Conservation (phyloP, 1,140 invertebrate species). For the Rhysida immarginata region DNA sequence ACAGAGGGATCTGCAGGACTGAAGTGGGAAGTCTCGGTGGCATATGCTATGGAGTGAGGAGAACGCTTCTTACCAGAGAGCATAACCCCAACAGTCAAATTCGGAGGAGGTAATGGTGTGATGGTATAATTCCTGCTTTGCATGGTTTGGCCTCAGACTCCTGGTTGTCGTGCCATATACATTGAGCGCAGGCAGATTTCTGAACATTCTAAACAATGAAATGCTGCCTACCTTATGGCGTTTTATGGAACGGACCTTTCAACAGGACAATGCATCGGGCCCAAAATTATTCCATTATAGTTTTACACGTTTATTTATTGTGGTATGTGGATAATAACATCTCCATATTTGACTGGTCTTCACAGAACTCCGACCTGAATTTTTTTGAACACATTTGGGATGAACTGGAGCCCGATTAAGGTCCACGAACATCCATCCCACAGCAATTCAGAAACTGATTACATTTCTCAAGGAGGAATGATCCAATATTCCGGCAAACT, state of each 20-base stretch:
- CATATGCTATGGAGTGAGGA: too few species aligned
- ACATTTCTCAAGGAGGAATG: background rate
- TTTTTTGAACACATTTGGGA: background rate
- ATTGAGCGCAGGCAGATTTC: background rate
- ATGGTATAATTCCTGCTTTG: too few species aligned
- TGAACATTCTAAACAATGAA: background rate
- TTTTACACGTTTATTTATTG: background rate
- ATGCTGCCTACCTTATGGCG: background rate
- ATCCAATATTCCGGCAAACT: background rate
- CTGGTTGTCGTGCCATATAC: background rate
- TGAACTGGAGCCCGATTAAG: background rate
- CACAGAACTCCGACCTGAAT: background rate
- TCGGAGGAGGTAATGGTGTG: too few species aligned
- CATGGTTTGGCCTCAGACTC: background rate
- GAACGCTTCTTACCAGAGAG: too few species aligned
- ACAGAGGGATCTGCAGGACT: too few species aligned
- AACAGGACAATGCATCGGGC: background rate
- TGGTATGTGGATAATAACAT: background rate
- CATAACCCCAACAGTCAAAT: too few species aligned
- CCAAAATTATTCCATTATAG: too few species aligned
- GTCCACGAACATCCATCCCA: background rate
- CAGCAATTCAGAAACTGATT: background rate
- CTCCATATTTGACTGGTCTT: background rate
- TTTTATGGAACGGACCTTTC: background rate
- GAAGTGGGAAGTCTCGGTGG: too few species aligned